Evolutionary conservation across 1,140 invertebrate species (phyloP).

Genomic region (Panagrolaimus sp.): DNA sequence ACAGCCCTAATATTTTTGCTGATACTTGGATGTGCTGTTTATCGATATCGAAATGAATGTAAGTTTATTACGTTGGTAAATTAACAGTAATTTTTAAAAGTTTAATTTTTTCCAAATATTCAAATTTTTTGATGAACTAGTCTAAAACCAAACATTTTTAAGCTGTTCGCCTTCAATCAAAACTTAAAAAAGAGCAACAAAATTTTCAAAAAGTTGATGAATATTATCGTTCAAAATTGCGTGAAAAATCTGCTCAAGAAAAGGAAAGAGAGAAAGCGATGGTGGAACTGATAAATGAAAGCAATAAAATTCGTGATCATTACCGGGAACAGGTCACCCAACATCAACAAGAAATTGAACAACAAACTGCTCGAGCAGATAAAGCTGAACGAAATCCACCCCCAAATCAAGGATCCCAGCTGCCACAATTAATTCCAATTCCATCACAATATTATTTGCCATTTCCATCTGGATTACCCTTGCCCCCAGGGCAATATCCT

Average conservation of each 20-base stretch:
- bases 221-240: slow-evolving; percentile 25
- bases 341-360: slow-evolving; percentile 4
- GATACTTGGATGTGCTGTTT: slow-evolving; percentile 25
- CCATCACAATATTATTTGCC: background rate
- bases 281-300: slow-evolving; percentile 38
- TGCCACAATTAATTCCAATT: background rate
- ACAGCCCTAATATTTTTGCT: slow-evolving; percentile 22
- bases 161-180: slow-evolving; percentile 19
- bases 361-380: background rate
- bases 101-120: background rate
- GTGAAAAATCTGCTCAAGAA: slow-evolving; percentile 21
- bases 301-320: slow-evolving; percentile 28
- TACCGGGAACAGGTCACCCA: slow-evolving; percentile 18
- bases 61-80: no score
- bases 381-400: background rate
- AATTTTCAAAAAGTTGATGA: slow-evolving; percentile 30
- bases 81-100: slow-evolving; percentile 19
- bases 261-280: slow-evolving; percentile 33
- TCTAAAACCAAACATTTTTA: slow-evolving; percentile 16
- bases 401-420: background rate
- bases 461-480: background rate
- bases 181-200: slow-evolving; percentile 33
- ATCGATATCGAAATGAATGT: slow-evolving; percentile 27
- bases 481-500: background rate
- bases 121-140: background rate